phyloP scores from a whole-genome alignment of 2,888 invertebrate species.

The Melitaea athalia region DNA sequence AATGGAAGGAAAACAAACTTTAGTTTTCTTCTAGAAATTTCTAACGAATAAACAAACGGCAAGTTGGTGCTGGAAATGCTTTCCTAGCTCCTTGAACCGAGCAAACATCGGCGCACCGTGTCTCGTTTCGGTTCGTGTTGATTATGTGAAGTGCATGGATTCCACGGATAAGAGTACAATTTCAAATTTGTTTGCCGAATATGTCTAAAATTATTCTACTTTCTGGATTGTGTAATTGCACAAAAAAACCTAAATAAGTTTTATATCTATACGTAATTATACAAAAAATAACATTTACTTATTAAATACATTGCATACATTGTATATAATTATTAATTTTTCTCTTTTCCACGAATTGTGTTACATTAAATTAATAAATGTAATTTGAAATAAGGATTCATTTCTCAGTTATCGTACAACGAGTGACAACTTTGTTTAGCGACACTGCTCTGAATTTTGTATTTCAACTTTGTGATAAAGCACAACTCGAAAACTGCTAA shows the following conservation, averaged over 20 bases:
- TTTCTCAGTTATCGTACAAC: constrained; percentile 3
- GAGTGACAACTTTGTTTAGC: constrained; percentile 23
- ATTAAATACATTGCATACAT: no score
- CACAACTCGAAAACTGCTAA: constrained; percentile 42
- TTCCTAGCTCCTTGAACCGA: constrained; percentile 44
- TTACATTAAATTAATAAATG: no score
- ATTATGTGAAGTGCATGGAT: constrained; percentile 27
- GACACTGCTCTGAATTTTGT: constrained; percentile 29
- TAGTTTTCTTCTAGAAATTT: constrained; percentile 69
- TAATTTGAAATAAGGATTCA: neutral
- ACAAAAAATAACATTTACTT: neutral
- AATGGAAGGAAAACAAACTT: constrained; percentile 75
- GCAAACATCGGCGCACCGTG: constrained; percentile 39
- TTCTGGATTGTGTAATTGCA: no score
- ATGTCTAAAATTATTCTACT: neutral
- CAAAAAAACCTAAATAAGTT: no score
- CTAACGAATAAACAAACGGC: constrained; percentile 60
- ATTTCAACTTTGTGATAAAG: constrained; percentile 35
- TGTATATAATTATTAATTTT: no score
- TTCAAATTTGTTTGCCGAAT: neutral
- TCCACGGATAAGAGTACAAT: constrained; percentile 5
- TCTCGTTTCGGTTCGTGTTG: constrained; percentile 32
- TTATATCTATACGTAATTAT: no score
- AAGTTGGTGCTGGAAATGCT: constrained; percentile 49
- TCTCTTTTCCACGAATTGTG: no score